Base-by-base conservation (phyloP, 1,140 invertebrate species). In the Theocolax elegans region DNA sequence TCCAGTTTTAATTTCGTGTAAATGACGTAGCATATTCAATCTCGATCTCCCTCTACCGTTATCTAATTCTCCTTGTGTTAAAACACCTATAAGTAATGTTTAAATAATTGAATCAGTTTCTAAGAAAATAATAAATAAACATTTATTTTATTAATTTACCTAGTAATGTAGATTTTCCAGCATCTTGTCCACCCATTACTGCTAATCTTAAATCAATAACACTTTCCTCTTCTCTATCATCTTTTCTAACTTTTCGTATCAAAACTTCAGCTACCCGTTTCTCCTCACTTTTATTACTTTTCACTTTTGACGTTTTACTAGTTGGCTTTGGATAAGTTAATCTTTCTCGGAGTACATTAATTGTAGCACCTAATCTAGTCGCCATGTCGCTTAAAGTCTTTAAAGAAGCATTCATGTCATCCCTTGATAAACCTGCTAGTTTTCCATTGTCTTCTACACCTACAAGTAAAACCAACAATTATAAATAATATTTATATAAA, bases 1-100 rank as follows among this genome's bases (percentile, higher is more conserved):
- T 10, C 98, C 98, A 38, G 95, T 94, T 83, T 95, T 94, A 74
- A 99, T 95, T 85, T 99, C 98, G 85, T 99, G 98, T 72, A 97
- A 87, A 83, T 99, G 97, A 12, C 97, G 86, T 81, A 99, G 96
- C 89, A 99, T 93, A 85, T 99, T 99, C 0, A 99, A 85, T 40
- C 98, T 89, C 0, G 97, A 96, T 77, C 94, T 91, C 15, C 98
- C 98, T 72, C 95, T 85, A 0, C 98, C 97, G 87, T 99, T 99
- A 82, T 99, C 97, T 58, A 97, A 85, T 83, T 95, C 94, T 21
- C 97, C 97, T 84, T 98, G 95, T 0, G 96, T 98, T 13, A 99
- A 85, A 10, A 99, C 97, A 23, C 97, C 97, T 85, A 27, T 17
- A 27, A 1, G 42, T 3, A 44, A 65, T 19, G 17, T 42, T 54